Evolutionary conservation across 1,140 invertebrate genomes (phyloP), one percentile per base, ranked within the genome.

Genomic region (Mya arenaria): DNA sequence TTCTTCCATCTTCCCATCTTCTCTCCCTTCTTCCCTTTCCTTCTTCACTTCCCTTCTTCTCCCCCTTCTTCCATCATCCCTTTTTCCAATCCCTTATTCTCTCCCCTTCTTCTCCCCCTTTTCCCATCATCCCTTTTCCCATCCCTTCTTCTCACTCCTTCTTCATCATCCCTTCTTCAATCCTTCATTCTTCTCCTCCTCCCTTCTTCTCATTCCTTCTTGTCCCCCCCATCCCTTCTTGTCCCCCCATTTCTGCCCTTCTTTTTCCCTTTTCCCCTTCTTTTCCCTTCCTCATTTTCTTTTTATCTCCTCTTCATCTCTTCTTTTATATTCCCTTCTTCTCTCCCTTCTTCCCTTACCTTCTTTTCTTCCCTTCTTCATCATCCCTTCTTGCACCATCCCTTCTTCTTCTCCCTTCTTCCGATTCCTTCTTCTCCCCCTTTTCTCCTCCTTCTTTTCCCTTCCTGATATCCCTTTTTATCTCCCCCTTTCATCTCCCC

Each of bases 11-110:
- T 39, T 81, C 17, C 19, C 17, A 15, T 55, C n/a, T 34, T 56
- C 36, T 56, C 56, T 79, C 52, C 65, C 41, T 69, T 48, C 79
- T 19, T 69, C 0, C 69, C 28, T 15, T 28, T 34, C 36, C 39
- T 58, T 2, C 34, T 23, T 41, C 37, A 13, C 32, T 44, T 52
- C 44, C 4, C 68, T 58, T 8, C 83, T 41, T 71, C 13, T 83
- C 78, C 63, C 13, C 71, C 81, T 71, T 19, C 83, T 48, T 71
- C 13, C 71, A 77, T 58, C 8, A 82, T 62, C 39, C 5, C 83
- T 39, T 58, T 10, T 83, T 60, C 48, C 4, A 44, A 30, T 79
- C 13, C 79, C 72, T 79, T 10, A 62, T 58, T 63, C 32, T 71
- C 28, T 32, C 44, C 41, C 60, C 55, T 25, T 77, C 60, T 66